Evolutionary conservation across 2,797 vertebrate species (phyloP), one percentile per base, ranked within the genome.

Genomic region (Austrolebias charrua): DNA sequence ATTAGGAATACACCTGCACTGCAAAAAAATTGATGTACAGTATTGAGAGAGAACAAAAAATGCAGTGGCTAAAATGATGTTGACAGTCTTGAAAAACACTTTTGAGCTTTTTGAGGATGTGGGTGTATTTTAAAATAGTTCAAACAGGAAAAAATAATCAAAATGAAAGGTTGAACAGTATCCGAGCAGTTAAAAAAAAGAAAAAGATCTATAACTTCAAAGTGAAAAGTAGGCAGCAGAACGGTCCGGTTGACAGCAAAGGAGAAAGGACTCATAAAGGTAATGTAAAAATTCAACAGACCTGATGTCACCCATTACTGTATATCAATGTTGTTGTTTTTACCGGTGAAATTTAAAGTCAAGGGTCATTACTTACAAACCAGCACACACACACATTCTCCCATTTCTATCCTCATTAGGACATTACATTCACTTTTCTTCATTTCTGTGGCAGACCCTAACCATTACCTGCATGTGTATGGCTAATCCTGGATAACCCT

Each of bases 261-360:
- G 66, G 61, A 42, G 54, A 51, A 38, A 61, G 18, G 24, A 11
- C n/a, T 63, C 16, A n/a, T 55, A 35, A 74, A 60, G 45, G 40
- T 71, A 55, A 79, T 42, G 28, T 31, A 49, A 19, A 29, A 51
- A 56, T 77, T 40, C 55, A 58, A 71, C 29, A 2, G 44, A 55
- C 56, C 35, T 61, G 59, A 70, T 71, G 76, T 79, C 76, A 83
- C 79, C n/a, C n/a, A n/a, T n/a, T n/a, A n/a, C n/a, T n/a, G n/a
- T n/a, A n/a, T n/a, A n/a, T n/a, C n/a, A n/a, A n/a, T n/a, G n/a
- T n/a, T n/a, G n/a, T n/a, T n/a, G n/a, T n/a, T n/a, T n/a, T n/a
- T n/a, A n/a, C n/a, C 73, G 67, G 60, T 69, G 24, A 16, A 38
- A 13, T n/a, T n/a, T n/a, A n/a, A n/a, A n/a, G n/a, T n/a, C n/a